Base-by-base conservation (phyloP, 2,888 invertebrate species). In the Branchipolynoe longqiensis region DNA sequence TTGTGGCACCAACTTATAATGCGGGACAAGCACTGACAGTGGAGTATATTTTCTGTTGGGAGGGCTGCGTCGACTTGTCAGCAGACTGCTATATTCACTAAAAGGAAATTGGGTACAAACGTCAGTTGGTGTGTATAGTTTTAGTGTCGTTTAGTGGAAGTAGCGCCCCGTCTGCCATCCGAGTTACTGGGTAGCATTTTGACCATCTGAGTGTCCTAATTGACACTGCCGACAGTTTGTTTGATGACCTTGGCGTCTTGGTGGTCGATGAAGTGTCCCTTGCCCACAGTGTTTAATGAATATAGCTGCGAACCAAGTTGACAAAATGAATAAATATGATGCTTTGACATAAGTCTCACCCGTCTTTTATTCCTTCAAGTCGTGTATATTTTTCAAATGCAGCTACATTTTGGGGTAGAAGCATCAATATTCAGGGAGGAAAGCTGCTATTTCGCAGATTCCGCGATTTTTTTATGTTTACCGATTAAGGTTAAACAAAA, bases 261-360 rank as follows among this genome's bases (percentile, higher is more conserved):
- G 33, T 38, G 33, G 33, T 64, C 69, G 36, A 69, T 69, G 69
- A 69, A 33, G 33, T 69, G 69, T 69, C 33, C 69, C 69, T 69
- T 69, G 69, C 69, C 69, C 69, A 69, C 69, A 69, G 69, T 38
- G 69, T 69, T 69, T 69, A 69, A 69, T 69, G 69, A 69, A 69
- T 69, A 69, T 69, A 69, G 69, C 69, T 69, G 36, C 69, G 69
- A 78, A 78, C 78, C 48, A 78, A 78, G 78, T 78, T 78, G 78
- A 78, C 28, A 28, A 78, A 78, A 78, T 78, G 78, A 78, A 78
- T 78, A 78, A 78, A 78, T 78, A 78, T 78, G 78, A 78, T 78
- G 78, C 78, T 78, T 78, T 78, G 78, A 78, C 48, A 78, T 48
- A 48, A 41, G 41, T 6, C 18, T 40, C 41, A 1, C 31, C 1